Evolutionary conservation across 2,888 invertebrate species (phyloP), one percentile per base, ranked within the genome.

Genomic region (Chorisops tibialis): DNA sequence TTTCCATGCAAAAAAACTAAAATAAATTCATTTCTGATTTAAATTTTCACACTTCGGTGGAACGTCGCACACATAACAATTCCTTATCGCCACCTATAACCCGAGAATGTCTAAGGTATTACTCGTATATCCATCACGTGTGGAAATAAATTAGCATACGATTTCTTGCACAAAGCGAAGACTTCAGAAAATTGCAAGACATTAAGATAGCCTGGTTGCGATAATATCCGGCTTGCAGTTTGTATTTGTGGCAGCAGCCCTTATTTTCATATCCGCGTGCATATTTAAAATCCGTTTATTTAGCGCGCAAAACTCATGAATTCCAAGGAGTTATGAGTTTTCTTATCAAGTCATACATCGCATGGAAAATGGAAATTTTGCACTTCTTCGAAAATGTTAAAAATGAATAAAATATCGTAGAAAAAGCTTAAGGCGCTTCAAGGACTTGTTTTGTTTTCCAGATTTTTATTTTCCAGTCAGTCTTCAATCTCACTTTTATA

Each of bases 121-220:
- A n/a, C n/a, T n/a, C n/a, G n/a, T n/a, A n/a, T n/a, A 30, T 30
- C 30, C 30, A 30, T 30, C 30, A 30, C 30, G 30, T 30, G 30
- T 30, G 9, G 30, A 16, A 41, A 7, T 19, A 50, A 35, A 50
- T 50, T 50, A 35, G 37, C 50, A 52, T 52, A 52, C 21, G 52
- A 30, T 9, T 30, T 30, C 37, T 38, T 39, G 21, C 52, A 52
- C 52, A 38, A 21, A 12, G 22, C 52, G 1, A 39, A 38, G 52
- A 9, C 14, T 52, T 9, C 21, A 52, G 37, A 39, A 52, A 52
- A 52, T 52, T 52, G 52, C 52, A 52, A 52, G 39, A 38, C 52
- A 52, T 38, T 38, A 39, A 52, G 52, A 52, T 52, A 16, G 2
- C 9, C 12, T 12, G 9, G n/a, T 19, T 21, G 38, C 52, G 52